Base-by-base conservation (phyloP, 2,888 invertebrate genomes). In the Tipula confusa region DNA sequence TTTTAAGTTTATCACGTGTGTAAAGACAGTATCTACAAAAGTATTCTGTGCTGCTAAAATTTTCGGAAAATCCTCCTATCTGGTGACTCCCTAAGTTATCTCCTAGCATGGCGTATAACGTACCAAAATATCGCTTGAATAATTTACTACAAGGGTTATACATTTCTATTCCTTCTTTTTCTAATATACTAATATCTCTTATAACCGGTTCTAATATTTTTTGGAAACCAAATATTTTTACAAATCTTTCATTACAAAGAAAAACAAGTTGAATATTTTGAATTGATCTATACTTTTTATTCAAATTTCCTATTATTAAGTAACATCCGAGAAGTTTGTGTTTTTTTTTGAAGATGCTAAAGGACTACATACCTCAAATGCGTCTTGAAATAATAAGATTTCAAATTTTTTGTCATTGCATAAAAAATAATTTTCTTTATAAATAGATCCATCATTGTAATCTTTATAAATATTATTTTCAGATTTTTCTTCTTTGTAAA, bases 311-410 rank as follows among this genome's bases (percentile, higher is more conserved):
- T n/a, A n/a, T n/a, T n/a, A n/a, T n/a, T n/a, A n/a, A n/a, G n/a
- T n/a, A n/a, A n/a, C n/a, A n/a, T n/a, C n/a, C n/a, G n/a, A n/a
- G n/a, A n/a, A n/a, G n/a, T n/a, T n/a, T n/a, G n/a, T n/a, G n/a
- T n/a, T n/a, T n/a, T n/a, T n/a, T n/a, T n/a, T n/a, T n/a, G 82
- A 82, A 38, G 82, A 82, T 7, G 24, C 36, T 38, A 82, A 11
- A 1, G 82, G 38, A 33, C 38, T 38, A 24, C 82, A 82, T 2
- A 33, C 13, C 13, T 82, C 82, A 43, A 82, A 82, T 4, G 11
- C 82, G 36, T 82, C 82, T 36, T 82, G 82, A 82, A 33, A 82
- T 33, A 82, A 33, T 0, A 82, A 18, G 3, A 82, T 38, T 82
- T 82, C 38, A 82, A 82, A 38, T 38, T 82, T 82, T 6, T 82